Conservation (phyloP, 2,888 invertebrate genomes). For the Ceriagrion tenellum region DNA sequence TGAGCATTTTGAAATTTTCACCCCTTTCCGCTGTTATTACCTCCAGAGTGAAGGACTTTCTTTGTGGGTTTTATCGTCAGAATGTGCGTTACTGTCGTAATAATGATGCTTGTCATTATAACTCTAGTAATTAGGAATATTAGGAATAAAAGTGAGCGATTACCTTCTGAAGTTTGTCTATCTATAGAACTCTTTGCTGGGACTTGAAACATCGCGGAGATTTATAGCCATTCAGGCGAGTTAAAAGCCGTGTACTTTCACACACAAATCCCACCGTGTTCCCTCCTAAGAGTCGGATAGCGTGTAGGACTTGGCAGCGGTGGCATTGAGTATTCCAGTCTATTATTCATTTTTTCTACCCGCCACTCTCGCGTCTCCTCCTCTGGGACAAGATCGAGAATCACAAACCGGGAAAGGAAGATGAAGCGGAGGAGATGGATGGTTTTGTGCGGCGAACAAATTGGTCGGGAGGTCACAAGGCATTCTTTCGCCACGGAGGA, state of each 20-base stretch:
- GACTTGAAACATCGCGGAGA: too few species aligned
- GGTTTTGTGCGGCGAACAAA: constrained; percentile 3
- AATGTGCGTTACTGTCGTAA: too few species aligned
- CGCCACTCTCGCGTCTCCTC: background rate
- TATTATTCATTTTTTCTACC: background rate
- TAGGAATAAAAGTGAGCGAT: too few species aligned
- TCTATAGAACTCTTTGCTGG: too few species aligned
- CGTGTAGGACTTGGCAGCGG: background rate
- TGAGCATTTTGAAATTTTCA: too few species aligned
- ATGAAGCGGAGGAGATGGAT: background rate
- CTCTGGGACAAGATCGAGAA: background rate
- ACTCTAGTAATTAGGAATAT: too few species aligned
- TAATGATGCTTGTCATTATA: too few species aligned
- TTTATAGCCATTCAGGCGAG: too few species aligned
- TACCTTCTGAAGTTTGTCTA: too few species aligned
- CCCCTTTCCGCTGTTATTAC: too few species aligned
- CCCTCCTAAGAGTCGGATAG: background rate
- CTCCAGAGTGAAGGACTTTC: too few species aligned
- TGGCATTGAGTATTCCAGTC: background rate
- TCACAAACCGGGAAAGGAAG: background rate
- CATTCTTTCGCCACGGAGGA: background rate
- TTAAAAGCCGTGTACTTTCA: background rate
- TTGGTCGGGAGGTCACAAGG: constrained; percentile 40
- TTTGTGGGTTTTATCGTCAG: too few species aligned
- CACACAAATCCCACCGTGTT: background rate